phyloP scores from a whole-genome alignment of 2,113 vertebrate genomes.

The Ceratotherium simum region DNA sequence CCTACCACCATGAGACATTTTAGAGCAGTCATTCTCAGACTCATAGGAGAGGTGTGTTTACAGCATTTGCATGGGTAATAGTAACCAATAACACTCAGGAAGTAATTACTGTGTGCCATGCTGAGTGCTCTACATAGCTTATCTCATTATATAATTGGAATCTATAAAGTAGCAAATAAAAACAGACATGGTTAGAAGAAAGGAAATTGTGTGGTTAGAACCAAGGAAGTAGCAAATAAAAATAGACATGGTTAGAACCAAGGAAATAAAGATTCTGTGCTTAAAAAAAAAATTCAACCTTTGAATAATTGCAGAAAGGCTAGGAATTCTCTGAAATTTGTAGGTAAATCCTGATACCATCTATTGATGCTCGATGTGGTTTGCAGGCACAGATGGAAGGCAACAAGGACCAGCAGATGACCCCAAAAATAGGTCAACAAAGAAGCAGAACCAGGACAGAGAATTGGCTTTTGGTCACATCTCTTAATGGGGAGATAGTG shows the following conservation, averaged over 20 bases:
- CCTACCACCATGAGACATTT: background rate
- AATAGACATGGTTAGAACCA: conserved; percentile 25
- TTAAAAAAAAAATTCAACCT: background rate
- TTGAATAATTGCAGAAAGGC: conserved; percentile 18
- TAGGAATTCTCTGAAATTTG: conserved; percentile 22
- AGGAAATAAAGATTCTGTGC: conserved; percentile 44
- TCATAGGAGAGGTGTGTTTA: background rate
- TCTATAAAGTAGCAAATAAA: conserved; percentile 44
- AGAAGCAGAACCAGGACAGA: background rate
- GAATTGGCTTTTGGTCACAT: background rate
- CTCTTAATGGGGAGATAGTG: background rate
- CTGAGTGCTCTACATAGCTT: background rate
- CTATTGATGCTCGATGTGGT: background rate
- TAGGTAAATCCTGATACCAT: background rate
- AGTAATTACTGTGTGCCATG: background rate
- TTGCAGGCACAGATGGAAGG: background rate
- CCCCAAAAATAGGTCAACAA: background rate
- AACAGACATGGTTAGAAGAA: conserved; percentile 52
- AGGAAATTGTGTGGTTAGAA: conserved; percentile 62
- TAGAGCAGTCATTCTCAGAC: background rate
- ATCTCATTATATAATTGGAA: conserved; percentile 45
- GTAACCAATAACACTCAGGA: background rate
- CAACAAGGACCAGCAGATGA: background rate
- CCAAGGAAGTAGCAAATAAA: conserved; percentile 57
- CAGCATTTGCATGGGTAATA: background rate